Evolutionary conservation across 2,888 invertebrate genomes (phyloP).

Genomic region (Zonitis immaculata): DNA sequence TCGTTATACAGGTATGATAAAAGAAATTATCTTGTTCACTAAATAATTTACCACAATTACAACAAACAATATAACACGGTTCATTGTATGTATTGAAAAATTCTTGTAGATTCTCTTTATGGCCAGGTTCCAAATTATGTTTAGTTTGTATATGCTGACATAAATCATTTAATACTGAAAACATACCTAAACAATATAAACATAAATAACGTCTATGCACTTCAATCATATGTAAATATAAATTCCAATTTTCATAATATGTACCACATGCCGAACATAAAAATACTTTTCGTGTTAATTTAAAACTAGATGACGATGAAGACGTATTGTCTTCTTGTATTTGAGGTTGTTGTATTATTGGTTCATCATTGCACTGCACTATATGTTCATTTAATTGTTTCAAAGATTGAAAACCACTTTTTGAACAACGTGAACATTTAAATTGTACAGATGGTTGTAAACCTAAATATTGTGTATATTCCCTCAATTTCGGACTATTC

Average conservation of each 20-base stretch:
- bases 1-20: conserved; percentile 61
- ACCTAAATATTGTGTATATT: conserved; percentile 69
- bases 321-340: neutral
- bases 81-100: conserved; percentile 63
- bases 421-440: conserved; percentile 70
- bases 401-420: conserved; percentile 62
- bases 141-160: conserved; percentile 72
- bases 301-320: conserved; percentile 51
- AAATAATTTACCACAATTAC: conserved; percentile 74
- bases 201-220: conserved; percentile 78
- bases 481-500: conserved; percentile 44
- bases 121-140: conserved; percentile 70
- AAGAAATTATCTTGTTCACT: conserved; percentile 71
- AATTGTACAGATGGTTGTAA: conserved; percentile 67
- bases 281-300: conserved; percentile 72
- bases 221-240: conserved; percentile 79
- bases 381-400: conserved; percentile 66
- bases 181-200: conserved; percentile 78
- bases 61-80: conserved; percentile 73
- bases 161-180: conserved; percentile 73
- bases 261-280: conserved; percentile 77
- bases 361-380: conserved; percentile 52
- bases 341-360: conserved; percentile 27
- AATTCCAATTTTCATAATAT: conserved; percentile 82
- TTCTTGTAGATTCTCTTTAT: conserved; percentile 63